Evolutionary conservation across 2,797 vertebrate species (phyloP), one percentile per base, ranked within the genome.

Genomic region (Sebastes kiyomatsui): DNA sequence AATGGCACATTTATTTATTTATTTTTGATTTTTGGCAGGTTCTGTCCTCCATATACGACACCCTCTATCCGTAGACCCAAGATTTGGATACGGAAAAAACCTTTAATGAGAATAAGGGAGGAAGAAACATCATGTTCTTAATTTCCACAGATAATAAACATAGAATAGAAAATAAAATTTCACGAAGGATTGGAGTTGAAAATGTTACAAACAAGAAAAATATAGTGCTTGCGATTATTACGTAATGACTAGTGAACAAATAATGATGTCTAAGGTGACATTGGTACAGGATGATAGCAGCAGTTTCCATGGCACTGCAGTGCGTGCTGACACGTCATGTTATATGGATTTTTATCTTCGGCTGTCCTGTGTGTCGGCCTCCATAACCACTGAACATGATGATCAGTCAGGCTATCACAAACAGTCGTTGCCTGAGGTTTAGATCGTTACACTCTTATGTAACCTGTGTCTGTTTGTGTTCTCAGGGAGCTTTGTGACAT

Each of bases 401-500:
- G 23, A 87, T 65, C 73, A 22, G 71, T 46, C 69, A 27, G 61
- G 25, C 61, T 9, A 58, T 90, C 67, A 79, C 61, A 82, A 89
- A 71, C 33, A 84, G 81, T 18, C 3, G 16, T 59, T 42, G 91
- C 93, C 93, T 22, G 87, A 82, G 86, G 93, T 55, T 46, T 73
- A 62, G 87, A 91, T 90, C 87, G 0, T 90, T 89, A 72, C 16
- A 65, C 20, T 76, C 56, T 93, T 90, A 84, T 82, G 25, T 85
- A 89, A 90, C 78, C 1, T 16, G 23, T 59, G 38, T 67, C 54
- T 73, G 64, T 79, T 38, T 68, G 70, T 89, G 32, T 90, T 59
- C 88, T 38, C 94, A 99, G 99, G 99, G 96, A 98, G 84, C 96
- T 99, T 11, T 99, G 98, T 95, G 99, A 99, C 92, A 98, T 97